A percentile compares a stretch with the other conserved stretches of the same genome.
phyloP scores from a whole-genome alignment of 2,797 vertebrate genomes.

The Crypturellus tataupa region DNA sequence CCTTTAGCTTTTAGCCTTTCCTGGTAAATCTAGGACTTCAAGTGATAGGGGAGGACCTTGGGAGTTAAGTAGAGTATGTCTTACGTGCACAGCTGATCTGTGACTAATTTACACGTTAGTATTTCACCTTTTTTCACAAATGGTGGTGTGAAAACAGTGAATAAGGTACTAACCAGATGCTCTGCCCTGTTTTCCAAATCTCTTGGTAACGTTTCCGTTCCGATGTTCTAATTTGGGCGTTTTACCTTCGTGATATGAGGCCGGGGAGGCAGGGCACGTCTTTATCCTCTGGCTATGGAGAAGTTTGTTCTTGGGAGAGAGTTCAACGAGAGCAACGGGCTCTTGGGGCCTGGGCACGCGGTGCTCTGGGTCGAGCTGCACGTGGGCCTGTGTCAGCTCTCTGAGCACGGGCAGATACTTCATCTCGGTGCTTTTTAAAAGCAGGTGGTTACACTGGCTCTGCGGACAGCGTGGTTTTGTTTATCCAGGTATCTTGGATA shows the following conservation, averaged over 20 bases:
- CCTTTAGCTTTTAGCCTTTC: neutral
- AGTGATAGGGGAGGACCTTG: neutral
- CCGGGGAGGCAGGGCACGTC: neutral
- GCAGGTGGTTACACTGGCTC: constrained; percentile 47
- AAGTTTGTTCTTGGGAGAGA: neutral
- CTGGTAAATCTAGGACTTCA: neutral
- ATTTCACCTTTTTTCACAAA: neutral
- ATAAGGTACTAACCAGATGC: constrained; percentile 30
- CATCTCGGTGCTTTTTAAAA: neutral
- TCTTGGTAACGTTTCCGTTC: neutral
- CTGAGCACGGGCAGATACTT: neutral
- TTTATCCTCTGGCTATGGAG: neutral
- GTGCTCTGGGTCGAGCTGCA: constrained; percentile 6
- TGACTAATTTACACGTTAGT: constrained; percentile 44
- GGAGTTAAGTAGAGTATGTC: neutral
- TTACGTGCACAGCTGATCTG: neutral
- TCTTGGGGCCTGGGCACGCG: neutral
- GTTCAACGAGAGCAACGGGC: neutral
- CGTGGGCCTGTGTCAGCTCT: neutral
- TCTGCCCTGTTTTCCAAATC: neutral
- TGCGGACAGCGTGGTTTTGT: neutral
- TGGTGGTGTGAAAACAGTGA: neutral
- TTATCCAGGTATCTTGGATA: constrained; percentile 40
- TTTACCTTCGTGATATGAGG: neutral
- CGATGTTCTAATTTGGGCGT: constrained; percentile 3